Percentiles rank a stretch among this genome's conserved stretches.
These are phyloP conservation scores for Platichthys flesus DNA, from an alignment of 2,113 vertebrate species.

Conservation along the genomic window DNA sequence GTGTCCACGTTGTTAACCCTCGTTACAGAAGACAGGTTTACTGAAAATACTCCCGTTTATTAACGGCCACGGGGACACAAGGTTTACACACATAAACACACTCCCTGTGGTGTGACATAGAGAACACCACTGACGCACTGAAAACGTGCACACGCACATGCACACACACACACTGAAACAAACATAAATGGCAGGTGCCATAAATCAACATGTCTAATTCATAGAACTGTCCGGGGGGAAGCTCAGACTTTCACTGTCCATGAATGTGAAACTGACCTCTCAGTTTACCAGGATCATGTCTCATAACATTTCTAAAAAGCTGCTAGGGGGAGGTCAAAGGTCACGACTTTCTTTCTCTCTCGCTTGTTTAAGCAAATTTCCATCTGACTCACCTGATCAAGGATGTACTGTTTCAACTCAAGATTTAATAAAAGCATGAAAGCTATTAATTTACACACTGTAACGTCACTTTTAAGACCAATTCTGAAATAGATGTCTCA, in stretches of 20 bases:
- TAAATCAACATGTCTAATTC: constrained; percentile 48
- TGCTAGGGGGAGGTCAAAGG: constrained; percentile 34
- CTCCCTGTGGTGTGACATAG: constrained; percentile 21
- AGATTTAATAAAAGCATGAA: background rate
- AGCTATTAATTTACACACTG: too few species aligned
- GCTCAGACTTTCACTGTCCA: constrained; percentile 8
- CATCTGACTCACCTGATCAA: background rate
- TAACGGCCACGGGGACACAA: background rate
- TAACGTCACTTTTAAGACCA: background rate
- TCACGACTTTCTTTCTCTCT: background rate
- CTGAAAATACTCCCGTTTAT: constrained; percentile 26
- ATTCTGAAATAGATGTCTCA: background rate
- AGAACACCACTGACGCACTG: too few species aligned
- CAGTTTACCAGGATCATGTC: constrained; percentile 51
- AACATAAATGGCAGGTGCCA: constrained; percentile 39
- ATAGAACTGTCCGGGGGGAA: constrained; percentile 32
- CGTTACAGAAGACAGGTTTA: constrained; percentile 11
- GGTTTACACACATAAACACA: constrained; percentile 20
- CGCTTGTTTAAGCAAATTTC: background rate
- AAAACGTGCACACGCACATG: constrained; percentile 7
- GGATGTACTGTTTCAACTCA: background rate
- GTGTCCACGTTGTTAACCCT: constrained; percentile 33
- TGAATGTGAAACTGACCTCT: constrained; percentile 52
- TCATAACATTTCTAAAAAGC: constrained; percentile 57
- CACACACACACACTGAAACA: constrained; percentile 17